Evolutionary conservation across 2,797 vertebrate genomes (phyloP), one percentile per base, ranked within the genome.

Genomic region (Cyclopterus lumpus): DNA sequence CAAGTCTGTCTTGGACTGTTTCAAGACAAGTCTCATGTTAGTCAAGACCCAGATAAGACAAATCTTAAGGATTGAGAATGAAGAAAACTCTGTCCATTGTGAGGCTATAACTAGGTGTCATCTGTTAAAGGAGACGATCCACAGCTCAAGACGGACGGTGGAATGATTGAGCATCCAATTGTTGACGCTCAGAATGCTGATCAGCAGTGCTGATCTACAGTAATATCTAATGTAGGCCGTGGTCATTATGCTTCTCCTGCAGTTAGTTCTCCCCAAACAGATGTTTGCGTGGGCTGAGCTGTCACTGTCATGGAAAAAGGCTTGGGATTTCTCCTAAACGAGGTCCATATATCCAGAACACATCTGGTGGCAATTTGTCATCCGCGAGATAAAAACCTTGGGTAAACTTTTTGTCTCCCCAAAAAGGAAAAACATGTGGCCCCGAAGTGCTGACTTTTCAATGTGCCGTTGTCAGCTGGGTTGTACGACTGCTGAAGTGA

Each of bases 341-440:
- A 75, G 66, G 40, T 67, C 62, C 34, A 46, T 72, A 73, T 71
- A 77, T 86, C 75, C 64, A 71, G 48, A 84, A 66, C 72, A 48
- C 82, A 88, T 84, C 87, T 92, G 89, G 61, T 30, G 61, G 82
- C 73, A 77, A 88, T 93, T 89, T 91, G 81, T 90, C 86, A 88
- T 74, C 28, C 8, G 40, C 67, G 68, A 59, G 73, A 84, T 51
- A 70, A 70, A 75, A 16, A 34, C 90, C 85, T 86, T 70, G 12
- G n/a, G 55, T 80, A 81, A 85, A 86, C 42, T 67, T 81, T 84
- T 82, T 42, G 53, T 65, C 71, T 77, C 51, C 26, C 57, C 11
- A 77, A 81, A 81, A 71, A 53, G 28, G 38, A 75, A 67, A 28
- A 80, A 71, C 87, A 92, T 89, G 89, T 92, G 90, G 86, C 77